A percentile compares a stretch with the other conserved stretches of the same genome.
Conservation (phyloP, 2,113 vertebrate genomes). For the Zapornia atra region DNA sequence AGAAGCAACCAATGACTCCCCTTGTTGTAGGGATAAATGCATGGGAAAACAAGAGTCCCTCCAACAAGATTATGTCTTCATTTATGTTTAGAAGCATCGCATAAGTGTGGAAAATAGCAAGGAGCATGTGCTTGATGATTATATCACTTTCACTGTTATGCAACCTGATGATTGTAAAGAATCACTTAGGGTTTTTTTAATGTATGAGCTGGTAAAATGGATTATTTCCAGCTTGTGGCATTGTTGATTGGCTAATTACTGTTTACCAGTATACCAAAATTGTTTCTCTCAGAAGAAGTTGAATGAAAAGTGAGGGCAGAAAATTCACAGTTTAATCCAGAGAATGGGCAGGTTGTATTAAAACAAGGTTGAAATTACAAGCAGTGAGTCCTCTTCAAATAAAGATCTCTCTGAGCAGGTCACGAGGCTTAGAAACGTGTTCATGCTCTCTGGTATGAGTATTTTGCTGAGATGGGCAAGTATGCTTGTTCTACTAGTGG, state of each 20-base stretch:
- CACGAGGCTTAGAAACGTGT: background rate
- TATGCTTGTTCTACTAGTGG: background rate
- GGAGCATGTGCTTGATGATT: background rate
- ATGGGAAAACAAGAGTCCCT: background rate
- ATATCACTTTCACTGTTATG: background rate
- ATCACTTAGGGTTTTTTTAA: background rate
- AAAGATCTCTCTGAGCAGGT: background rate
- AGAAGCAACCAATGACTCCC: background rate
- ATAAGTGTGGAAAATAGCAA: background rate
- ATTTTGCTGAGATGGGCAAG: background rate
- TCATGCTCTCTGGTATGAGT: background rate
- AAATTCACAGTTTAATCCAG: background rate
- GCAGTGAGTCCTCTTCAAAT: background rate
- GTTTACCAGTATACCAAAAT: background rate
- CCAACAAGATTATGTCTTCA: background rate
- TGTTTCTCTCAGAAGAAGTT: background rate
- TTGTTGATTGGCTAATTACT: constrained; percentile 18
- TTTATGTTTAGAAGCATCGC: background rate
- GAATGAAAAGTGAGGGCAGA: background rate
- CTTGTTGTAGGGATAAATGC: background rate
- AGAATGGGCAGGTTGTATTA: background rate
- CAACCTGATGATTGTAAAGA: background rate
- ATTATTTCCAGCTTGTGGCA: background rate
- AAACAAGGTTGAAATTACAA: background rate
- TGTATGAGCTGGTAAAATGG: background rate